A percentile compares a stretch with the other conserved stretches of the same genome.
These are phyloP conservation scores for Euthynnus affinis DNA, from an alignment of 2,797 vertebrate genomes.

Conservation along the genomic window DNA sequence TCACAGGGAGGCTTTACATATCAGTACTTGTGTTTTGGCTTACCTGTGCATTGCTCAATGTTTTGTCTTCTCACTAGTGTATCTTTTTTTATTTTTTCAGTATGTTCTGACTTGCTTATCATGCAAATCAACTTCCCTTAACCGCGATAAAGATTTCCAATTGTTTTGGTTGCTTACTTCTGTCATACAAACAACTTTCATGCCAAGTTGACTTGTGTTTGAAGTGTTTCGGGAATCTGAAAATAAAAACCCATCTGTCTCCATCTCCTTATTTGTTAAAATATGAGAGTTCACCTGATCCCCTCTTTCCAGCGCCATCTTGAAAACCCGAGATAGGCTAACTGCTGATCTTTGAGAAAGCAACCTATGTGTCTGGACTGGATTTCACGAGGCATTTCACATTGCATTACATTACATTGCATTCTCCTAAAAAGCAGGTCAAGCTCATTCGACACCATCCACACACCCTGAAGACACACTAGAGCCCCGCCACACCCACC, in stretches of 20 bases:
- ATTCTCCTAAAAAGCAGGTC: constrained; percentile 66
- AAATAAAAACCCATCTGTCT: constrained; percentile 1
- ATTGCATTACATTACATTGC: constrained; percentile 31
- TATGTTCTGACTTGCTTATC: background rate
- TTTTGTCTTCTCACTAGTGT: background rate
- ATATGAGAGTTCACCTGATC: constrained; percentile 25
- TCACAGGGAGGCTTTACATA: background rate
- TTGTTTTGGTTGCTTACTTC: background rate
- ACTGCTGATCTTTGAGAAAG: constrained; percentile 43
- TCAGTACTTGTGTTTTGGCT: background rate
- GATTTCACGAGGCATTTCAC: constrained; percentile 44
- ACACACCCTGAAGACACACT: constrained; percentile 42
- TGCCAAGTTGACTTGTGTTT: background rate
- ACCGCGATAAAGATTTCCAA: background rate
- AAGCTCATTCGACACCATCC: constrained; percentile 61
- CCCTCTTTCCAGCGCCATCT: constrained; percentile 15
- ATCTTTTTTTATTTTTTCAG: background rate
- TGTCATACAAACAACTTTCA: constrained; percentile 1
- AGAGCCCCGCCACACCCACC: constrained; percentile 34
- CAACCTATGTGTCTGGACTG: constrained; percentile 6
- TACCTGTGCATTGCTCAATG: background rate
- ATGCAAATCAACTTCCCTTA: background rate
- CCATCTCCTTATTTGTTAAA: constrained; percentile 9
- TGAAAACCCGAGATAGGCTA: constrained; percentile 18
- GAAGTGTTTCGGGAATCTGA: background rate